Evolutionary conservation across 2,888 invertebrate species (phyloP).

Genomic region (Drosophila helvetica): DNA sequence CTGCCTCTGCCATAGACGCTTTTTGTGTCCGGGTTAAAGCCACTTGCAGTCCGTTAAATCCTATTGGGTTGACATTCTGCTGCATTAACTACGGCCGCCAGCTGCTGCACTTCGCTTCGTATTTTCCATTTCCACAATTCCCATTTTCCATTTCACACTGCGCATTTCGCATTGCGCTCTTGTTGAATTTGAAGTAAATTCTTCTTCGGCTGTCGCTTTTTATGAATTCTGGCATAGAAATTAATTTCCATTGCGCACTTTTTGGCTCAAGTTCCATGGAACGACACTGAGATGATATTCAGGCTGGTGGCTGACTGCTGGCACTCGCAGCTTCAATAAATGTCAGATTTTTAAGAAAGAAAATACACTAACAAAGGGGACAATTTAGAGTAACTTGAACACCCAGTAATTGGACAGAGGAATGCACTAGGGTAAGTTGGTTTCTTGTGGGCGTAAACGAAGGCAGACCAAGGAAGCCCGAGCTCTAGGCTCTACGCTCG

Average conservation of each 20-base stretch:
- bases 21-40: slow-evolving; percentile 19
- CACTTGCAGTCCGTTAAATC: slow-evolving; percentile 35
- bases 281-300: neutral
- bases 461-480: no score
- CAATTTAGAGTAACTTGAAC: neutral
- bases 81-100: slow-evolving; percentile 19
- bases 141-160: neutral
- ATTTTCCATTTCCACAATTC: slow-evolving; percentile 1
- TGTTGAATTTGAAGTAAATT: slow-evolving; percentile 26
- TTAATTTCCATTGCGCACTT: neutral
- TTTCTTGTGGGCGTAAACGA: neutral
- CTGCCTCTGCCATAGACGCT: neutral
- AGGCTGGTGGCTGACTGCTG: neutral
- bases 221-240: neutral
- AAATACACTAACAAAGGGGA: neutral
- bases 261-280: neutral
- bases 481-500: no score
- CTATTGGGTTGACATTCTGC: slow-evolving; percentile 59
- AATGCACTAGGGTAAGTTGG: neutral
- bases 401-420: neutral
- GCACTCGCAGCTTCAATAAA: neutral
- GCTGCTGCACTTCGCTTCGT: slow-evolving; percentile 25
- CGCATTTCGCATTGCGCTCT: neutral
- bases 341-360: neutral
- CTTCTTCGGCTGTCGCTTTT: slow-evolving; percentile 9